Percentiles rank a stretch among this genome's conserved stretches.
phyloP scores from a whole-genome alignment of 2,888 invertebrate species.

The Cacoxenus indagator region DNA sequence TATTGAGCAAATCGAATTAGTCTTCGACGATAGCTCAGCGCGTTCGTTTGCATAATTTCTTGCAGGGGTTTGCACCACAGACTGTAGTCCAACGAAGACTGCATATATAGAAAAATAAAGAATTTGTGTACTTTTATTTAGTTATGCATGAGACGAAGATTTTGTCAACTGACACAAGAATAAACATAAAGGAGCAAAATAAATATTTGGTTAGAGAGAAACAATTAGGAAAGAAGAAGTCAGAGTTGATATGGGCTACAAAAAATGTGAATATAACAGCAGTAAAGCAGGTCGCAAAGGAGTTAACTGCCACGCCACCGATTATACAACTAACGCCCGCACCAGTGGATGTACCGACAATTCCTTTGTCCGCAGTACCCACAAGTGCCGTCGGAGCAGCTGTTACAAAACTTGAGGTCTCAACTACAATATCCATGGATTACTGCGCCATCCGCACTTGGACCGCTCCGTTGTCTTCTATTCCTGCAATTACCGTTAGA shows the following conservation, averaged over 20 bases:
- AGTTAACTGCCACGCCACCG: constrained; percentile 23
- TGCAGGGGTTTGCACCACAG: background rate
- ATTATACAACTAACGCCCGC: constrained; percentile 49
- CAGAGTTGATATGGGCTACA: too few relatives aligned
- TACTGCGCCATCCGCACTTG: too few relatives aligned
- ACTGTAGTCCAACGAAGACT: background rate
- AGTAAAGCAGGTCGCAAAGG: constrained; percentile 37
- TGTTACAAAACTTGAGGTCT: too few relatives aligned
- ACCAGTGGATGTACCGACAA: constrained; percentile 24
- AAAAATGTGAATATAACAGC: constrained; percentile 46
- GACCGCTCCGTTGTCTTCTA: too few relatives aligned
- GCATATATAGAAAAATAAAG: background rate
- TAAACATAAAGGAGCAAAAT: background rate
- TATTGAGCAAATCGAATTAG: constrained; percentile 37
- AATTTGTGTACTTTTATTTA: background rate
- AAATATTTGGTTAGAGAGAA: too few relatives aligned
- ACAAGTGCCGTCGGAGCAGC: background rate
- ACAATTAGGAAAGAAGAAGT: too few relatives aligned
- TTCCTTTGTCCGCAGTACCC: background rate
- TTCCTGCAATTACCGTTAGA: too few relatives aligned
- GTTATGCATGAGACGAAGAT: constrained; percentile 11
- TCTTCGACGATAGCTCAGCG: constrained; percentile 42
- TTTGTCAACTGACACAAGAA: background rate
- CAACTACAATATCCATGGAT: too few relatives aligned
- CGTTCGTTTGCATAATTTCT: constrained; percentile 25